A percentile compares a stretch with the other conserved stretches of the same genome.
Evolutionary conservation across 1,140 invertebrate species (phyloP).

Genomic region (Leptinotarsa undecemlineata): DNA sequence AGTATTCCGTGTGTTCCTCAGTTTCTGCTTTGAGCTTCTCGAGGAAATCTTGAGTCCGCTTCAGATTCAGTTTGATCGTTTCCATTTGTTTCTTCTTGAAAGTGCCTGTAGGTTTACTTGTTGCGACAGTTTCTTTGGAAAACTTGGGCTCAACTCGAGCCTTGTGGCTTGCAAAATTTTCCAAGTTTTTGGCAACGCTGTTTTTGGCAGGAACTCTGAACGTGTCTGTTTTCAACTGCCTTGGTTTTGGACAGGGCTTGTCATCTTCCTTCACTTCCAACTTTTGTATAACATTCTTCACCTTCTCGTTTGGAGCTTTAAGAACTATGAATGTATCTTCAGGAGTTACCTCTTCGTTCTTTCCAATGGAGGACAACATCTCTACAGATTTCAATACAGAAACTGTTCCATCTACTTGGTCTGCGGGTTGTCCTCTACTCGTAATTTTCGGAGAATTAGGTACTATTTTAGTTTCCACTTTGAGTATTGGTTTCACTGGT

Average conservation of each 20-base stretch:
- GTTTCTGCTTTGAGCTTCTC: constrained; percentile 22
- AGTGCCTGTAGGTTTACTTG: constrained; percentile 14
- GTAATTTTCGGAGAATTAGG: not conserved
- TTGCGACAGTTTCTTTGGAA: constrained; percentile 7
- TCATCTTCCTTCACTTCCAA: constrained; percentile 26
- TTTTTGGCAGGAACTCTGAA: constrained; percentile 27
- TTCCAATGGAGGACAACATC: constrained; percentile 23
- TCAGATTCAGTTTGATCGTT: constrained; percentile 34
- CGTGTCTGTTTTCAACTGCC: constrained; percentile 28
- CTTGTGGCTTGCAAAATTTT: constrained; percentile 31
- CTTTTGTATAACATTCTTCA: constrained; percentile 39
- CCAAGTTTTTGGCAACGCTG: not conserved
- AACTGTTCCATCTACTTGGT: not conserved
- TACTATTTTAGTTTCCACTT: constrained; percentile 12
- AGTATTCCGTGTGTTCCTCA: constrained; percentile 24
- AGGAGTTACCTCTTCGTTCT: constrained; percentile 24
- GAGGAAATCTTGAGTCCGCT: constrained; percentile 30
- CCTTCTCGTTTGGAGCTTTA: constrained; percentile 34
- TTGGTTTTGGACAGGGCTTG: not conserved
- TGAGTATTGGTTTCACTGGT: constrained; percentile 25
- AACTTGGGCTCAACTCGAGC: constrained; percentile 30
- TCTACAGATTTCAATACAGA: constrained; percentile 27
- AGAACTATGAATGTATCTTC: constrained; percentile 30
- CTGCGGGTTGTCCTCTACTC: constrained; percentile 20
- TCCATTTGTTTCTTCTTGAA: constrained; percentile 23